phyloP scores from a whole-genome alignment of 1,140 invertebrate species.

The Chironomus striatipennis region DNA sequence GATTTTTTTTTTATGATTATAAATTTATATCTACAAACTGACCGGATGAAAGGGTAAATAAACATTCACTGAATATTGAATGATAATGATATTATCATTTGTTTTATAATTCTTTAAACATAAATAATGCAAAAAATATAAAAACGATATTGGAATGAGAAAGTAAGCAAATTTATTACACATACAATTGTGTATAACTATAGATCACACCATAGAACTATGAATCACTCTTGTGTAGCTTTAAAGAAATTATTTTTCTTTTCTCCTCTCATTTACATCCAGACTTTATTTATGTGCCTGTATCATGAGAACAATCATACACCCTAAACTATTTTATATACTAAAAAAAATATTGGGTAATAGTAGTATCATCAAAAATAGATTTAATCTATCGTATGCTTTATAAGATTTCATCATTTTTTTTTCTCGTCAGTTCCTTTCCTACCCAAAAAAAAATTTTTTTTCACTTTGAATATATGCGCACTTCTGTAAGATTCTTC shows the following conservation, averaged over 20 bases:
- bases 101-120: too few relatives aligned
- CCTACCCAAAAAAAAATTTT: neutral
- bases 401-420: neutral
- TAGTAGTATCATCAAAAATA: neutral
- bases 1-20: too few relatives aligned
- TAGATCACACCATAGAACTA: neutral
- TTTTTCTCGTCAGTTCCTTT: neutral
- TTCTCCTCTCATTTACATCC: too few relatives aligned
- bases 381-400: neutral
- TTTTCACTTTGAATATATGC: slow-evolving; percentile 1
- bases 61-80: neutral
- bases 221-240: neutral
- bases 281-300: too few relatives aligned
- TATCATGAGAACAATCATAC: too few relatives aligned
- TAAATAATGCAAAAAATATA: neutral
- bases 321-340: too few relatives aligned
- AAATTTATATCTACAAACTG: neutral
- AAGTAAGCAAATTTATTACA: neutral
- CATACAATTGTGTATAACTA: neutral
- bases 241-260: neutral
- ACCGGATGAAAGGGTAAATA: slow-evolving; percentile 5
- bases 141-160: neutral
- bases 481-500: neutral
- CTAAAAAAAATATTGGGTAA: neutral
- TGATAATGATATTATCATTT: too few relatives aligned